A percentile compares a stretch with the other conserved stretches of the same genome.
Evolutionary conservation across 2,797 vertebrate genomes (phyloP).

Genomic region (Onychomys leucogaster): DNA sequence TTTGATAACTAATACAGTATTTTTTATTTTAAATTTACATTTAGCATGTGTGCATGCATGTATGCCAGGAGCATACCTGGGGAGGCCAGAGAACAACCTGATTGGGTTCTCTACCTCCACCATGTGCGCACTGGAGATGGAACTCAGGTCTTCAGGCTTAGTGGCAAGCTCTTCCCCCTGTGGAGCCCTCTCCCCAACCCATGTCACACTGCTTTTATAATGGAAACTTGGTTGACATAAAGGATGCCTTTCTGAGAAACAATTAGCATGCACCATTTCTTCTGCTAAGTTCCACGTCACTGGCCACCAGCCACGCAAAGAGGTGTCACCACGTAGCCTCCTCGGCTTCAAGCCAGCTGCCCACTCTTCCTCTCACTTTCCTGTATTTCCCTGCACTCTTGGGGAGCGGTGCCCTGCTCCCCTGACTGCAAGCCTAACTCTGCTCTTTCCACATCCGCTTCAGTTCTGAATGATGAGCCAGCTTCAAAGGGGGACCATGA

Average conservation of each 20-base stretch:
- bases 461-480: not conserved
- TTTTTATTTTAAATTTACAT: not conserved
- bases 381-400: not conserved
- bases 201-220: not conserved
- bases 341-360: not conserved
- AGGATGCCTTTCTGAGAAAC: not conserved
- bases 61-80: not conserved
- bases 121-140: not conserved
- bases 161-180: not conserved
- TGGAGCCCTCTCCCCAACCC: not conserved
- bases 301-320: too few species aligned
- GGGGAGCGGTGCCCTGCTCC: not conserved
- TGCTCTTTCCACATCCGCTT: not conserved
- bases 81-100: not conserved
- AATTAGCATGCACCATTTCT: not conserved
- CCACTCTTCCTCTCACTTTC: not conserved
- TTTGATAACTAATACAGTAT: not conserved
- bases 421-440: not conserved
- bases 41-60: not conserved
- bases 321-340: fast-evolving
- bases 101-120: not conserved
- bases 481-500: not conserved
- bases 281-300: not conserved
- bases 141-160: not conserved
- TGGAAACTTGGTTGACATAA: not conserved